Base-by-base conservation (phyloP, 1,140 invertebrate species). In the Hestina assimilis region DNA sequence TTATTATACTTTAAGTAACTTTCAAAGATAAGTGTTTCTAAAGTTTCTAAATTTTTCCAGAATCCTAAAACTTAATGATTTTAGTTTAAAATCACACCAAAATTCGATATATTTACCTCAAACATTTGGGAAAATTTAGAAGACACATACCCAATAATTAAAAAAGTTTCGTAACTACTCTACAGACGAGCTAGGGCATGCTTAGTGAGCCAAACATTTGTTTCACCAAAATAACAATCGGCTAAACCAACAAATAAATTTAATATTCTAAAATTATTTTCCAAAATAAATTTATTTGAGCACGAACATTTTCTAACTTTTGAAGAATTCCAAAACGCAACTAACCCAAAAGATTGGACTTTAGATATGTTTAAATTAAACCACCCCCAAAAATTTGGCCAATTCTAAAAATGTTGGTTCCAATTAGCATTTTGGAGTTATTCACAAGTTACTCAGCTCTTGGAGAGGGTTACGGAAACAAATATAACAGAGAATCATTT, bases 121-220 rank as follows among this genome's bases (percentile, higher is more conserved):
- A 7, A 33, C 14, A 33, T 19, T 17, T 17, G 51, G 51, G 55
- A 63, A 63, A 58, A 50, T 53, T 63, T 63, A 17, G 38, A 58
- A 53, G 23, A 2, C 8, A 31, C 12, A 28, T 47, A 50, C 21
- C 24, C 29, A 33, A 53, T 43, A 63, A 51, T 54, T n/a, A n/a
- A 53, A 57, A 31, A 52, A 63, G 28, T 45, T 19, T 21, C 24
- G 24, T 41, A 17, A 57, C 35, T 41, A 38, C 54, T 63, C 56
- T 50, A 35, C 38, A 40, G 43, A 59, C 61, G 56, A 63, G 61
- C 43, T 21, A 38, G 20, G 53, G 54, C 59, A 60, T 66, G 53
- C 43, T 31, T 61, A 66, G 54, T 21, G 43, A 46, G 35, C 48
- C 41, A 33, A 45, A 46, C 38, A 28, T 46, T 51, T 21, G 50